A percentile compares a stretch with the other conserved stretches of the same genome.
phyloP scores from a whole-genome alignment of 1,140 invertebrate genomes.

The Solenopsis invicta region DNA sequence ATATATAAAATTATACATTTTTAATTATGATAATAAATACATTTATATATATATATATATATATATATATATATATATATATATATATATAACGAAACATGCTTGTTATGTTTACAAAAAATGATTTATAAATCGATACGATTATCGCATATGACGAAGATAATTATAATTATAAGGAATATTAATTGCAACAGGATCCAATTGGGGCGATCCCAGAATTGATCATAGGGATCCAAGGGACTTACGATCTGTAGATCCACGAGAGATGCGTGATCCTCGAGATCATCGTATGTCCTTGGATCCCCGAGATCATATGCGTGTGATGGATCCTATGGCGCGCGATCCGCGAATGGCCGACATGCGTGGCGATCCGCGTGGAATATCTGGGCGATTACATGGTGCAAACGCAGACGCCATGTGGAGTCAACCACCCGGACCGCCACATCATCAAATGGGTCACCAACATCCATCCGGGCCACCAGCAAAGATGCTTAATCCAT shows the following conservation, averaged over 20 bases:
- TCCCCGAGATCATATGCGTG: conserved; percentile 90
- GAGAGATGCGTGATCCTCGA: conserved; percentile 88
- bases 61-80: neutral
- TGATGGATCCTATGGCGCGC: conserved; percentile 87
- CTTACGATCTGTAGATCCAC: conserved; percentile 87
- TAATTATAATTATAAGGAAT: neutral
- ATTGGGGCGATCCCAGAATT: conserved; percentile 88
- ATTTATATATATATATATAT: neutral
- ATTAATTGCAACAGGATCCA: conserved; percentile 77
- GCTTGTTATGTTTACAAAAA: neutral
- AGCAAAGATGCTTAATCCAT: conserved; percentile 85
- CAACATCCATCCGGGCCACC: conserved; percentile 86
- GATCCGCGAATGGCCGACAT: conserved; percentile 88
- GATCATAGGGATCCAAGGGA: conserved; percentile 88
- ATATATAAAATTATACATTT: conserved; percentile 9
- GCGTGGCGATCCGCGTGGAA: conserved; percentile 91
- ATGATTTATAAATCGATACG: conserved; percentile 41
- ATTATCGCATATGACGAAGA: conserved; percentile 15
- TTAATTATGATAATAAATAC: neutral
- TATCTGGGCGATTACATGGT: conserved; percentile 91
- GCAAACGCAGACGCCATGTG: conserved; percentile 91
- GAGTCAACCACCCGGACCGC: conserved; percentile 89
- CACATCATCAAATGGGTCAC: conserved; percentile 88
- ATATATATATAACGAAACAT: neutral
- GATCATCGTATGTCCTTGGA: conserved; percentile 89